Evolutionary conservation across 2,888 invertebrate genomes (phyloP).

Genomic region (Hyposoter didymator): DNA sequence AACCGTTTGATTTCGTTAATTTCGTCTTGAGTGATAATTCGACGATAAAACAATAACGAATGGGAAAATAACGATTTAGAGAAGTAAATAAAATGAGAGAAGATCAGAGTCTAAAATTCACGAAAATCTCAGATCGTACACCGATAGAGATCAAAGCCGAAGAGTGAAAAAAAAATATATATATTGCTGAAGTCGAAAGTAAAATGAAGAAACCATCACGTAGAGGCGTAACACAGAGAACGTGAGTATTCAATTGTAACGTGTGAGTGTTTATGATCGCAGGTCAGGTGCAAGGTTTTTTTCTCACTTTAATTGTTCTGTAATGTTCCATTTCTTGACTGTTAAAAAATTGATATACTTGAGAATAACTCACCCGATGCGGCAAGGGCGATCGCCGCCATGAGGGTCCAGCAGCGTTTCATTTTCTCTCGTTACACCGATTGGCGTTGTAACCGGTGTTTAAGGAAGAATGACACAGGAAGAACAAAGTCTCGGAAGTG

Average conservation of each 20-base stretch:
- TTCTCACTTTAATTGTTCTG: conserved; percentile 19
- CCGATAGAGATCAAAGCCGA: not conserved
- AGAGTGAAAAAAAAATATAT: not conserved
- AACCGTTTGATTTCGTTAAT: conserved; percentile 8
- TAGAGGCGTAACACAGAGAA: conserved; percentile 44
- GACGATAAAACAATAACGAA: not conserved
- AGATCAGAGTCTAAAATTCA: not conserved
- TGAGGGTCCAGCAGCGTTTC: conserved; percentile 82
- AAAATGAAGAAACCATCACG: conserved; percentile 17
- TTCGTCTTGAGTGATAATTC: not conserved
- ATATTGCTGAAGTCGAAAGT: not conserved
- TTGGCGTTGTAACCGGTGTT: conserved; percentile 47
- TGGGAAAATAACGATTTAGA: not conserved
- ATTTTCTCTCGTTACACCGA: conserved; percentile 75
- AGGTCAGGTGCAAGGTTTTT: conserved; percentile 31
- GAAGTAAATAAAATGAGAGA: not conserved
- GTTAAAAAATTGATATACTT: conserved; percentile 26
- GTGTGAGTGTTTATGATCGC: conserved; percentile 42
- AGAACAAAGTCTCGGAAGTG: conserved; percentile 5
- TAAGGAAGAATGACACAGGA: conserved; percentile 14
- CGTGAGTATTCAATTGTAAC: conserved; percentile 50
- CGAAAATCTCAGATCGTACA: not conserved
- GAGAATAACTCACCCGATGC: conserved; percentile 81
- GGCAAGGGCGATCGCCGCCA: conserved; percentile 84
- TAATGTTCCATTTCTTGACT: conserved; percentile 15